Percentiles rank a stretch among this genome's conserved stretches.
Conservation (phyloP, 2,113 vertebrate species). For the Talpa occidentalis region DNA sequence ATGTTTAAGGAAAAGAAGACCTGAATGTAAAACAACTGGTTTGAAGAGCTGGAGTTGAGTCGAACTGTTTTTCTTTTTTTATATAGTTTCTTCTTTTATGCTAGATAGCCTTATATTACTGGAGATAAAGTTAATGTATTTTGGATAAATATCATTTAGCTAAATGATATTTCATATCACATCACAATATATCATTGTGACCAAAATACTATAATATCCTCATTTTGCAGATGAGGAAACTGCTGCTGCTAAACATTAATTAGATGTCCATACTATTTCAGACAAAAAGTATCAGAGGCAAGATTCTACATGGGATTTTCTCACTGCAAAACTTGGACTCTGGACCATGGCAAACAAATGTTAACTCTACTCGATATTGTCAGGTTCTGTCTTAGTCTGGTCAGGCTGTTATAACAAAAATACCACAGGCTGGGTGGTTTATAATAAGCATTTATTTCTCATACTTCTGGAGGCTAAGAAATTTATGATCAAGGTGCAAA, state of each 20-base stretch:
- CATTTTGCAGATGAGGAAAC: background rate
- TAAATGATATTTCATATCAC: no score
- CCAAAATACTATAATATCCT: constrained; percentile 69
- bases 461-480: background rate
- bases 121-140: constrained; percentile 75
- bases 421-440: background rate
- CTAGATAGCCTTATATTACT: constrained; percentile 67
- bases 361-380: background rate
- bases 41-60: constrained; percentile 52
- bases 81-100: background rate
- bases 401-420: background rate
- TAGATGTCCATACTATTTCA: background rate
- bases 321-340: background rate
- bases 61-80: constrained; percentile 16
- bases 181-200: constrained; percentile 74
- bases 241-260: background rate
- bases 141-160: background rate
- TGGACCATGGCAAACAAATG: background rate
- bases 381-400: background rate
- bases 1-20: constrained; percentile 54
- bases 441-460: background rate
- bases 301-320: background rate
- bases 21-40: background rate
- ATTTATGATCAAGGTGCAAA: background rate
- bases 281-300: background rate